phyloP scores from a whole-genome alignment of 2,113 vertebrate species.

The Erythrocercus mccallii region DNA sequence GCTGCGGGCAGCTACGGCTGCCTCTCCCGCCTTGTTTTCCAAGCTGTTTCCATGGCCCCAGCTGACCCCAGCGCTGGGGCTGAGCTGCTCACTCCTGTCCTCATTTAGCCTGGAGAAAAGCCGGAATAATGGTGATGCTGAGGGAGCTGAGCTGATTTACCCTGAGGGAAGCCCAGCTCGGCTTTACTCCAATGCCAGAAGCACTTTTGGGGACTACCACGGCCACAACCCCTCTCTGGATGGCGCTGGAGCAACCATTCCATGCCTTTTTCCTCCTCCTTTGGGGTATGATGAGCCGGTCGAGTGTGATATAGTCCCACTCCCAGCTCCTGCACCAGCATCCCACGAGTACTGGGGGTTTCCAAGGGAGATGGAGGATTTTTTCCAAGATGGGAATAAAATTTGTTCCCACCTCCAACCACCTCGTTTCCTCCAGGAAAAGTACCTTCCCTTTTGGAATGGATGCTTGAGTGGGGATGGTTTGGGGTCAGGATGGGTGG shows the following conservation, averaged over 20 bases:
- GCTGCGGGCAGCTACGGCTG: neutral
- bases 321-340: rapidly evolving
- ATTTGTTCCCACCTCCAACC: neutral
- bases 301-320: rapidly evolving
- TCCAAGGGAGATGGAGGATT: neutral
- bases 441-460: neutral
- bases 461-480: neutral
- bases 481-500: rapidly evolving
- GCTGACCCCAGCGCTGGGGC: conserved; percentile 37
- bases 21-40: conserved; percentile 23
- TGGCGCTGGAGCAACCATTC: rapidly evolving
- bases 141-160: neutral
- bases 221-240: neutral
- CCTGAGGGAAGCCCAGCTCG: neutral
- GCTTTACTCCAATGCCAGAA: neutral
- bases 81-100: conserved; percentile 51
- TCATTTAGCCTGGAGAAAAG: conserved; percentile 52
- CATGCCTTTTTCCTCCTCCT: neutral
- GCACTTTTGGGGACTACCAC: rapidly evolving
- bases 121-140: neutral
- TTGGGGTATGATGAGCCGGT: rapidly evolving
- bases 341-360: rapidly evolving
- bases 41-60: conserved; percentile 39
- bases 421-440: neutral
- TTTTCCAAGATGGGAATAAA: neutral